These are phyloP conservation scores for Platalea minor DNA, from an alignment of 2,797 vertebrate species.

Conservation along the genomic window DNA sequence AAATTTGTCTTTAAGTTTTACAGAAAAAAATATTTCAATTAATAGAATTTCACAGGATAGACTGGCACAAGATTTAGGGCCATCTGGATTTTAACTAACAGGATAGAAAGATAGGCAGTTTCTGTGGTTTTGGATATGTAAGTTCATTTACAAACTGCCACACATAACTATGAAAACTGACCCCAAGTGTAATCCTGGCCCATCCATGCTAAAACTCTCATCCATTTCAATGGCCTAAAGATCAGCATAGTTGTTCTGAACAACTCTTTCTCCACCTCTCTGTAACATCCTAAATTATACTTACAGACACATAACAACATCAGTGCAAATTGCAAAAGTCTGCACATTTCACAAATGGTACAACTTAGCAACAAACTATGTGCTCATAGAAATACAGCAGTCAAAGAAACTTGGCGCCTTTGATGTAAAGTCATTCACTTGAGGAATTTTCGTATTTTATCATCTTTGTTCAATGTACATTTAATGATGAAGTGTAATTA, in stretches of 20 bases:
- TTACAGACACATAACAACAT: not conserved
- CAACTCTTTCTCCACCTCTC: not conserved
- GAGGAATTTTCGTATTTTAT: not conserved
- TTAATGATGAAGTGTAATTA: not conserved
- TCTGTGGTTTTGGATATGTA: not conserved
- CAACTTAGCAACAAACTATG: not conserved
- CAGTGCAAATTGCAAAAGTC: not conserved
- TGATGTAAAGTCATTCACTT: not conserved
- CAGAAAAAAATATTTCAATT: not conserved
- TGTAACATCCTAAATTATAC: not conserved
- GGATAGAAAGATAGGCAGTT: not conserved
- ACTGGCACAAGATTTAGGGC: not conserved
- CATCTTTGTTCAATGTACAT: not conserved
- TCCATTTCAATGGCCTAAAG: not conserved
- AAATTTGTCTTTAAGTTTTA: not conserved
- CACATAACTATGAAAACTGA: not conserved
- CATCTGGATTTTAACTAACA: not conserved
- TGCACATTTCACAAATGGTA: not conserved
- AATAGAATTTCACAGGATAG: not conserved
- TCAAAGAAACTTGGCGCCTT: not conserved
- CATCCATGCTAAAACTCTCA: not conserved
- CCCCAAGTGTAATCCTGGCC: not conserved
- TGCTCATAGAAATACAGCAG: not conserved
- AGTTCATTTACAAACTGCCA: not conserved
- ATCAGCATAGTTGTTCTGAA: not conserved